A percentile compares a stretch with the other conserved stretches of the same genome.
Conservation (phyloP, 2,113 vertebrate species). For the Trichechus manatus region DNA sequence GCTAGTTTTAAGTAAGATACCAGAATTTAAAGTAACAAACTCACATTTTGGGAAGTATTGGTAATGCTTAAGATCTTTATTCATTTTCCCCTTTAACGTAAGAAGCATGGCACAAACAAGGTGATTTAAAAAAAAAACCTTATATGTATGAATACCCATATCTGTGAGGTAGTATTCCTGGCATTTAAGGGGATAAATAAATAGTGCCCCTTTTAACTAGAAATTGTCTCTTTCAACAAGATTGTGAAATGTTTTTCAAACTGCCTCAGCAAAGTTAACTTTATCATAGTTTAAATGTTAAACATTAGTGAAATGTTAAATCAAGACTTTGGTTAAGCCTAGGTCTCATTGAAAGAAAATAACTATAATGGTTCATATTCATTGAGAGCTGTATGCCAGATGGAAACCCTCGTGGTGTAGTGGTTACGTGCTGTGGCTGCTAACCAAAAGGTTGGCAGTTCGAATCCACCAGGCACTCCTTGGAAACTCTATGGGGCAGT, state of each 20-base stretch:
- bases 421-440: no score
- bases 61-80: background rate
- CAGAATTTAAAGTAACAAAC: background rate
- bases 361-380: background rate
- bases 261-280: background rate
- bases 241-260: background rate
- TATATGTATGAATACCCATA: background rate
- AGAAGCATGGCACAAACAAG: background rate
- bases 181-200: background rate
- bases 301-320: constrained; percentile 40
- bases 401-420: no score
- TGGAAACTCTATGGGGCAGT: no score
- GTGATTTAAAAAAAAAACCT: background rate
- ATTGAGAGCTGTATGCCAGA: background rate
- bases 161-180: background rate
- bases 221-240: constrained; percentile 24
- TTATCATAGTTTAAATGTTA: background rate
- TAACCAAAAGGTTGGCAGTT: no score
- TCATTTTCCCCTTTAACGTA: background rate
- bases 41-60: background rate
- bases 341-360: constrained; percentile 26
- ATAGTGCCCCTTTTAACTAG: background rate
- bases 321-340: background rate
- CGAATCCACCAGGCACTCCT: no score
- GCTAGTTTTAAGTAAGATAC: background rate